Evolutionary conservation across 2,113 vertebrate genomes (phyloP), one percentile per base, ranked within the genome.

Genomic region (Oncorhynchus masou): DNA sequence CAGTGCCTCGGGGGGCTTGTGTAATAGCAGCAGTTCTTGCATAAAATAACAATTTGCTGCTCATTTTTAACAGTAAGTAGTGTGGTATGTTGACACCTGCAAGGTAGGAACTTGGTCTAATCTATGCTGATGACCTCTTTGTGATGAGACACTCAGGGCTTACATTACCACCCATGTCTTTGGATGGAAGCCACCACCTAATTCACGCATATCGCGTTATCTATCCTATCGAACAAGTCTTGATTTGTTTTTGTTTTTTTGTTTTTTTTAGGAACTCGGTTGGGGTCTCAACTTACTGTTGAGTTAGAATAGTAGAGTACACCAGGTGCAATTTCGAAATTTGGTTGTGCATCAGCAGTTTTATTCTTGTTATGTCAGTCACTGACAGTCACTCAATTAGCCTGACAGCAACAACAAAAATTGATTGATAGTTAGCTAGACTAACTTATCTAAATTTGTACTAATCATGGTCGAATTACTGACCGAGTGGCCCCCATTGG

Each of bases 31-130:
- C 79, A 68, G 70, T 78, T 74, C 39, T 70, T 67, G 68, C 79
- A 80, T 72, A 81, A 75, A 81, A 81, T 86, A 81, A 68, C 74
- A 54, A 79, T 80, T 80, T 81, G 83, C 62, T 62, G 68, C 84
- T 84, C n/a, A 70, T 90, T 86, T 84, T 78, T 68, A 69, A 71
- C 74, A 64, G 81, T 72, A 79, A 83, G 87, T 68, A 69, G 57
- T 72, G 70, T n/a, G 72, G 81, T 86, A 2, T 88, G 89, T 81
- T 82, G 70, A 71, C 73, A 86, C 88, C 87, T 81, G 91, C 81
- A 78, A 67, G 75, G 72, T 81, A 15, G 67, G 22, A 9, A 24
- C 22, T 39, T 39, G 0, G 39, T 8, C 25, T 22, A 27, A 25
- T 64, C 60, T 22, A 8, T 6, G n/a, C n/a, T 66, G 64, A 6